Conservation (phyloP, 2,797 vertebrate species). For the Thamnophis elegans region DNA sequence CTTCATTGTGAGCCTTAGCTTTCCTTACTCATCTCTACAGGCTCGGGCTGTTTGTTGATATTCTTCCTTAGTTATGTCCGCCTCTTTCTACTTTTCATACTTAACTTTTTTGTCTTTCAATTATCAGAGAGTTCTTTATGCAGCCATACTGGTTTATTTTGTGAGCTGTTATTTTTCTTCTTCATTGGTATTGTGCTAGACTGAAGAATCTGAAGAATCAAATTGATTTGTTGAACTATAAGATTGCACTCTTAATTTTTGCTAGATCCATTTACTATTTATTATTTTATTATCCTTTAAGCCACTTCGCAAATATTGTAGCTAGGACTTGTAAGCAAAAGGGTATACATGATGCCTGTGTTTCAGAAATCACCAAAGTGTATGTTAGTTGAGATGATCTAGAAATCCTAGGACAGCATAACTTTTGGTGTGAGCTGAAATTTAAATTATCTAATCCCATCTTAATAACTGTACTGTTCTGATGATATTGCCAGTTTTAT, state of each 20-base stretch:
- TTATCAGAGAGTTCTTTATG: too few relatives aligned
- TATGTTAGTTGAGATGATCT: neutral
- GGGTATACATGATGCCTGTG: neutral
- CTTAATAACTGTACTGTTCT: neutral
- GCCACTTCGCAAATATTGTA: neutral
- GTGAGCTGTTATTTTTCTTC: too few relatives aligned
- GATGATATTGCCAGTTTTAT: neutral
- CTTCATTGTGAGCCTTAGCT: too few relatives aligned
- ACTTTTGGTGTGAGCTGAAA: neutral
- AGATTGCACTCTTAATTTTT: neutral
- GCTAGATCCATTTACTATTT: neutral
- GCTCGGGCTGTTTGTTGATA: too few relatives aligned
- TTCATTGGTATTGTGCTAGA: too few relatives aligned
- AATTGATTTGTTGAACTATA: neutral
- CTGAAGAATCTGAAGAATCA: neutral
- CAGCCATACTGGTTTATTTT: too few relatives aligned
- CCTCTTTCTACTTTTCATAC: too few relatives aligned
- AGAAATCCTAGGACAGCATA: neutral
- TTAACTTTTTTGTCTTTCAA: too few relatives aligned
- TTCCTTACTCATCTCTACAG: too few relatives aligned
- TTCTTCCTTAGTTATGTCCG: too few relatives aligned
- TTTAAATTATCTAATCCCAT: neutral
- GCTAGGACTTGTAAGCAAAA: neutral
- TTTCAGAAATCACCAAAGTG: neutral
- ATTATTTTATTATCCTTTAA: neutral